Evolutionary conservation across 2,113 vertebrate genomes (phyloP).

Genomic region (Atherinomorus stipes): DNA sequence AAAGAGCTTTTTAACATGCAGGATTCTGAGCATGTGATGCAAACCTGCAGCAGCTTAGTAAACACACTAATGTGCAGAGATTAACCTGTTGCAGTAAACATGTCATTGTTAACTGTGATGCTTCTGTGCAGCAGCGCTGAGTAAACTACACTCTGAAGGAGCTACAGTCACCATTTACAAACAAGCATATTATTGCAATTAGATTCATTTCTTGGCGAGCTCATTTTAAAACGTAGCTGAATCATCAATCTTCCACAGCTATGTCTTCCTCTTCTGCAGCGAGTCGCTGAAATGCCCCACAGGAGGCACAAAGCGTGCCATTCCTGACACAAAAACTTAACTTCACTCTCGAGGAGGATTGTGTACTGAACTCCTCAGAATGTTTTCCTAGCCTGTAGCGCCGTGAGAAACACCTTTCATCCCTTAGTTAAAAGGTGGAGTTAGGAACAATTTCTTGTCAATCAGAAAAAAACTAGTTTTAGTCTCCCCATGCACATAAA

Average conservation of each 20-base stretch:
- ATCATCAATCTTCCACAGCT: constrained; percentile 17
- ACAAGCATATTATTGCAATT: background rate
- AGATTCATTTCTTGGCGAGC: background rate
- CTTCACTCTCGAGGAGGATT: constrained; percentile 31
- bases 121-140: background rate
- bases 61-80: no score
- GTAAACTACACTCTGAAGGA: no score
- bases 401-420: background rate
- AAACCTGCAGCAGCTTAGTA: no score
- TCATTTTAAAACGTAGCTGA: background rate
- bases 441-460: background rate
- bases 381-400: background rate
- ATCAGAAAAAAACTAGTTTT: background rate
- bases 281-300: constrained; percentile 21
- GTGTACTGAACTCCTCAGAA: constrained; percentile 26
- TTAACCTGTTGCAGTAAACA: background rate
- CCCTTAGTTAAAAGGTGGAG: background rate
- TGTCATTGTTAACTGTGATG: background rate
- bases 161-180: background rate
- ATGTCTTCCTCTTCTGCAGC: constrained; percentile 35
- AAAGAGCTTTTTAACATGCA: no score
- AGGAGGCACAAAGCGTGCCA: constrained; percentile 33
- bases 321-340: constrained; percentile 48
- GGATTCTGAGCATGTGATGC: no score
- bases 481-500: constrained; percentile 5